Conservation (phyloP, 2,113 vertebrate genomes). For the Leucopternis melanops region DNA sequence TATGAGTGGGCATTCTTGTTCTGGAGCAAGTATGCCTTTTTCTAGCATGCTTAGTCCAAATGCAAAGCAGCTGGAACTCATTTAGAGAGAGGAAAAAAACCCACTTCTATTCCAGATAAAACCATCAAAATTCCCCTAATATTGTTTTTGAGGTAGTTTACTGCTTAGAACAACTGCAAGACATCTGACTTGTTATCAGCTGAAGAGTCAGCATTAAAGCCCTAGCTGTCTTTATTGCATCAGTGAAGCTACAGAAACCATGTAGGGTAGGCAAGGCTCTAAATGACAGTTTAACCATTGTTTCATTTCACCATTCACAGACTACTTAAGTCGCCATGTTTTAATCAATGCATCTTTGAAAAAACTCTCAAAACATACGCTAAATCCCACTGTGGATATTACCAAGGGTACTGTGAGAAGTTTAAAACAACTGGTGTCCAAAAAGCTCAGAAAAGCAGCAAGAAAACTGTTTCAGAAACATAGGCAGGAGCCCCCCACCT, state of each 20-base stretch:
- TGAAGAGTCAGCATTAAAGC: background rate
- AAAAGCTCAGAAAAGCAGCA: background rate
- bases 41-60: background rate
- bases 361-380: background rate
- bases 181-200: background rate
- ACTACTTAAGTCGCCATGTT: background rate
- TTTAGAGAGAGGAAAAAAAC: background rate
- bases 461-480: background rate
- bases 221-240: accelerated
- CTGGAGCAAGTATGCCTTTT: background rate
- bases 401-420: background rate
- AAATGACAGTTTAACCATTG: background rate
- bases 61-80: background rate
- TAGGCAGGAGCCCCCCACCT: background rate
- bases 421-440: background rate
- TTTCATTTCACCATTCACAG: background rate
- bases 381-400: background rate
- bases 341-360: background rate
- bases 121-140: background rate
- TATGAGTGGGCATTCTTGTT: background rate
- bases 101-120: background rate
- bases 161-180: background rate
- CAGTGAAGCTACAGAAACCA: background rate
- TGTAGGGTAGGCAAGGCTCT: background rate
- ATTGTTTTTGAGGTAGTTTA: background rate